phyloP scores from a whole-genome alignment of 2,113 vertebrate species.

The Myrmophylax atrothorax region DNA sequence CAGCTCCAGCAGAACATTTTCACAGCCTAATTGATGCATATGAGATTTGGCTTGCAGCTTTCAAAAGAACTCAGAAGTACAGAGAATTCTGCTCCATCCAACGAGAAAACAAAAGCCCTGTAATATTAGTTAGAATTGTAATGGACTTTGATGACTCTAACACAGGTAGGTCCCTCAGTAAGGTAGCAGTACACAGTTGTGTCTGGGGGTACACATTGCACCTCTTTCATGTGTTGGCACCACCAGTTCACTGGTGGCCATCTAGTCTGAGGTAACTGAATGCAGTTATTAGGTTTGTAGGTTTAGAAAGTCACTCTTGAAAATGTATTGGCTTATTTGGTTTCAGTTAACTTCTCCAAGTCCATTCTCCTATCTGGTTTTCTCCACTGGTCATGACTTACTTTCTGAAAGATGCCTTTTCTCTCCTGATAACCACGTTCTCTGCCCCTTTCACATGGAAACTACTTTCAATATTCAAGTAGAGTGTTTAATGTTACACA shows the following conservation, averaged over 20 bases:
- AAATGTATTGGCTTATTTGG: not conserved
- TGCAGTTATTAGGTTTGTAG: not conserved
- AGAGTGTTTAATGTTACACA: not conserved
- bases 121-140: not conserved
- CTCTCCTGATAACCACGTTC: not conserved
- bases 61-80: not conserved
- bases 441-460: not conserved
- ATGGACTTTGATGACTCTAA: not conserved
- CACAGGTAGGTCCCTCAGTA: not conserved
- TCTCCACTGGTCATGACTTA: not conserved
- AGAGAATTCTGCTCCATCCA: not conserved
- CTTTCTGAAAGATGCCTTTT: not conserved
- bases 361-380: not conserved
- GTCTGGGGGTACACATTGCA: not conserved
- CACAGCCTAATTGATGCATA: not conserved
- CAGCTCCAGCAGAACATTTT: constrained; percentile 15
- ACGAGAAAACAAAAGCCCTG: not conserved
- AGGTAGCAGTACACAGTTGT: not conserved
- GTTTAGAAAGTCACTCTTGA: not conserved
- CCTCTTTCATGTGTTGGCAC: not conserved
- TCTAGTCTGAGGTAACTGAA: not conserved
- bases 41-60: not conserved
- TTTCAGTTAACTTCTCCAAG: not conserved
- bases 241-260: not conserved
- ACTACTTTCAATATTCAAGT: not conserved